These are phyloP conservation scores for Siphonodentalium dalli DNA, from an alignment of 2,888 invertebrate species.

Conservation along the genomic window DNA sequence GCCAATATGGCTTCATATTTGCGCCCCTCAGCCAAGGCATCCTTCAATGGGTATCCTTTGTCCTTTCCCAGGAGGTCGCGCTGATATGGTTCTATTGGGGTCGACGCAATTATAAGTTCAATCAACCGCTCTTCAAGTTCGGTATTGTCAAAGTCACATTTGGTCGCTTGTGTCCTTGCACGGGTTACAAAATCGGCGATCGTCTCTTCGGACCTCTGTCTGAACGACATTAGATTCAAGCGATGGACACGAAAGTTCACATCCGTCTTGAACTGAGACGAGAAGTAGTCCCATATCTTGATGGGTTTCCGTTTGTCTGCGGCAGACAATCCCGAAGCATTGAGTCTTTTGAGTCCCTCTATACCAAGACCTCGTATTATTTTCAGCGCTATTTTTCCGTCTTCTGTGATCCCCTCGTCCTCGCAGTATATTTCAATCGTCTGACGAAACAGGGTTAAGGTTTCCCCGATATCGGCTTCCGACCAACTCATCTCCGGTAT, in stretches of 20 bases:
- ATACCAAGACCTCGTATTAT: conserved; percentile 7
- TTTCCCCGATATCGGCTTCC: conserved; percentile 2
- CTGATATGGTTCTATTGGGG: conserved; percentile 13
- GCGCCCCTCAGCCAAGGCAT: conserved; percentile 8
- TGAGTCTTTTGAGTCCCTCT: conserved; percentile 13
- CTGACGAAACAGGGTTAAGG: conserved; percentile 4
- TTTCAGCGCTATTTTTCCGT: conserved; percentile 7
- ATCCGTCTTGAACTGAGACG: conserved; percentile 6
- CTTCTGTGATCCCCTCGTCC: conserved; percentile 3
- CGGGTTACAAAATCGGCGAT: conserved; percentile 18
- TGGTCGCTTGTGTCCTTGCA: conserved; percentile 3
- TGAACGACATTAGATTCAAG: conserved; percentile 13
- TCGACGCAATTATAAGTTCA: conserved; percentile 17
- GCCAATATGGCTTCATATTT: conserved; percentile 17
- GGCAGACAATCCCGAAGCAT: conserved; percentile 13
- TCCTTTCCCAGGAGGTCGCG: conserved; percentile 8
- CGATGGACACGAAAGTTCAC: conserved; percentile 18
- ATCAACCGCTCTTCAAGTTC: conserved; percentile 15
- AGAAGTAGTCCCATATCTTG: conserved; percentile 11
- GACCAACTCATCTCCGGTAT: conserved; percentile 10
- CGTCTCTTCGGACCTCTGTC: conserved; percentile 10
- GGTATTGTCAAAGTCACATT: conserved; percentile 14
- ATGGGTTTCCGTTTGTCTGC: conserved; percentile 4
- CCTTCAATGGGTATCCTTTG: conserved; percentile 1
- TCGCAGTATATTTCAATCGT: not conserved